Evolutionary conservation across 2,113 vertebrate genomes (phyloP).

Genomic region (Nycticryphes semicollaris): DNA sequence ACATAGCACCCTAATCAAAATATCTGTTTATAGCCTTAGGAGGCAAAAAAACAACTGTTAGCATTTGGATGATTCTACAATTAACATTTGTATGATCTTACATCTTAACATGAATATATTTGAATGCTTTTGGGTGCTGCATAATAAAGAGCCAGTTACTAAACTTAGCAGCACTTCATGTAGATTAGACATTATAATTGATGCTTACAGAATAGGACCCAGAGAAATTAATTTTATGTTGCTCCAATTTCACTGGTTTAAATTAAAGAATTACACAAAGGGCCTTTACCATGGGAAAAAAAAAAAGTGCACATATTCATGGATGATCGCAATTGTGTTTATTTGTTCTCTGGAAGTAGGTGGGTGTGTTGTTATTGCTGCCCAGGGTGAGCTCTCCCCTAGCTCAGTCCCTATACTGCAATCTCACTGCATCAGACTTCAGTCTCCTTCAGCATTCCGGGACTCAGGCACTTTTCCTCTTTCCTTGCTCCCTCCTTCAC

Average conservation of each 20-base stretch:
- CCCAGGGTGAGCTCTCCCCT: not conserved
- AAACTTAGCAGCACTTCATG: slow-evolving; percentile 46
- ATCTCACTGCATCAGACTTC: not conserved
- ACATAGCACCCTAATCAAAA: not conserved
- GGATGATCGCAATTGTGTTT: not conserved
- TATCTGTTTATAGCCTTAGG: slow-evolving; percentile 3
- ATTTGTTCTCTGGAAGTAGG: not conserved
- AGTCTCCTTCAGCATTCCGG: not conserved
- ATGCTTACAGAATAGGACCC: slow-evolving; percentile 42
- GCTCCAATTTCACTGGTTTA: slow-evolving; percentile 52
- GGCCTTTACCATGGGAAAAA: not conserved
- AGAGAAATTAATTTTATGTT: slow-evolving; percentile 54
- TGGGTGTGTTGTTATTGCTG: not conserved
- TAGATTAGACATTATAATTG: slow-evolving; percentile 41
- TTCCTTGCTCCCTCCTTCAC: not conserved
- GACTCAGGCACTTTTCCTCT: not conserved
- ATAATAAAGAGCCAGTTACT: slow-evolving; percentile 26
- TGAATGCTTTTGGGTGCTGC: slow-evolving; percentile 43
- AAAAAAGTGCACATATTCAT: not conserved
- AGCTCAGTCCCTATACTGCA: not conserved
- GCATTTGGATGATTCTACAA: not conserved
- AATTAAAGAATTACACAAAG: slow-evolving; percentile 32
- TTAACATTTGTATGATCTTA: slow-evolving; percentile 13
- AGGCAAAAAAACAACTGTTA: slow-evolving; percentile 27
- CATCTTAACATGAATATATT: not conserved